Conservation (phyloP, 2,797 vertebrate species). For the Sebastes itinus region DNA sequence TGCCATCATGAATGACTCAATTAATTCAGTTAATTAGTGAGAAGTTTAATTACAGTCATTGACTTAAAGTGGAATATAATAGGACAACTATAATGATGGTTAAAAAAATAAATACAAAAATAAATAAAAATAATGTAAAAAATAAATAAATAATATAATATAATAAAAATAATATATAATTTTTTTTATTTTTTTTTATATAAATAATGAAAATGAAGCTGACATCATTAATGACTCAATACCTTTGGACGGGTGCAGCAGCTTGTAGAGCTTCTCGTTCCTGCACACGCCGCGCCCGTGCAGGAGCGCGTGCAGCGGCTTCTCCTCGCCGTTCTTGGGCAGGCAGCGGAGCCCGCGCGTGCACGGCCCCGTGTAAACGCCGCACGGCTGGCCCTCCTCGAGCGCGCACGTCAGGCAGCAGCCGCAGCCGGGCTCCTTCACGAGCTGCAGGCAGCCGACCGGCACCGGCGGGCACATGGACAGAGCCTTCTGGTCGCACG, state of each 20-base stretch:
- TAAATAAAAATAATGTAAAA: no score
- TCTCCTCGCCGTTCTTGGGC: conserved; percentile 92
- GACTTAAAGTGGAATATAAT: no score
- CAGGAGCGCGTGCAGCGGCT: conserved; percentile 94
- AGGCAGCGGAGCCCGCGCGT: conserved; percentile 91
- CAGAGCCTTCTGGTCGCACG: conserved; percentile 90
- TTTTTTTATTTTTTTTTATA: no score
- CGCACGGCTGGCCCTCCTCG: conserved; percentile 90
- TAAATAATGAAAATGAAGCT: background rate
- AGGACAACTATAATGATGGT: no score
- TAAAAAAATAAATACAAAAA: no score
- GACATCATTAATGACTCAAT: background rate
- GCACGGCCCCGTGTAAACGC: conserved; percentile 95
- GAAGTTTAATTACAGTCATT: no score
- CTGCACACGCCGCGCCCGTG: conserved; percentile 92
- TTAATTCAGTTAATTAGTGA: no score
- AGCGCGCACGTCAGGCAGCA: conserved; percentile 96
- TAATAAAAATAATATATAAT: no score
- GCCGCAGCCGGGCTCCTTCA: conserved; percentile 96
- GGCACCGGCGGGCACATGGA: conserved; percentile 92
- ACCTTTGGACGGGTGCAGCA: conserved; percentile 77
- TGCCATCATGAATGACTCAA: no score
- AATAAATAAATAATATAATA: no score
- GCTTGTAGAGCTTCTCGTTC: conserved; percentile 90
- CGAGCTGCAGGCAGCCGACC: conserved; percentile 87